Evolutionary conservation across 2,797 vertebrate species (phyloP), one percentile per base, ranked within the genome.

Genomic region (Amblyopsis hoosieri): DNA sequence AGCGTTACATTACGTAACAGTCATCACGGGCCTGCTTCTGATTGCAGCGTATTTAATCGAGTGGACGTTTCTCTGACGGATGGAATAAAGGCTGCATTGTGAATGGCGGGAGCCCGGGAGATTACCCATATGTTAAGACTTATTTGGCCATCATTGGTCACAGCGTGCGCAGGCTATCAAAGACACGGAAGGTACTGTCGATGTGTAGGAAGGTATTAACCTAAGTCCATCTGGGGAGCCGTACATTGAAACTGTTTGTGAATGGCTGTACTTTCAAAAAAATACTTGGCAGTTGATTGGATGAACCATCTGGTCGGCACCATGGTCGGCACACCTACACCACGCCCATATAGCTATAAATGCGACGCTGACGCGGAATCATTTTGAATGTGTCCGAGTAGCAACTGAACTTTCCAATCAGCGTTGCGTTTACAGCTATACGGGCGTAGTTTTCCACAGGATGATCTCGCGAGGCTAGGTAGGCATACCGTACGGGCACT

Each of bases 21-120:
- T 72, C 69, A 62, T 71, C 52, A 45, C 56, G 73, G 69, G 69
- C 68, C 42, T 45, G 61, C 62, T 64, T 83, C 67, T 76, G 67
- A 82, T 83, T 81, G 47, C 31, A 62, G 60, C 56, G 53, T 74
- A 72, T 80, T 84, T 72, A 84, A 72, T 54, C 54, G 49, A 14
- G 50, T 10, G 47, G 0, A 48, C 60, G 60, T 70, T 6, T 50
- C 59, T 75, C 51, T 45, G 56, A 75, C 78, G 23, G 17, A 60
- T 66, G 48, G 70, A 54, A 59, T 76, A 14, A 75, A 81, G 75
- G 60, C 15, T 3, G 4, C 17, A 19, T 12, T 15, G 17, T 4
- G 52, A 15, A 23, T 12, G 12, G 71, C 69, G 54, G 60, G 57
- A 79, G 66, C 12, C 0, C 11, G 56, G 60, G 74, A 54, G 9